Percentiles rank a stretch among this genome's conserved stretches.
Evolutionary conservation across 2,113 vertebrate species (phyloP).

Genomic region (Tamias sibiricus): DNA sequence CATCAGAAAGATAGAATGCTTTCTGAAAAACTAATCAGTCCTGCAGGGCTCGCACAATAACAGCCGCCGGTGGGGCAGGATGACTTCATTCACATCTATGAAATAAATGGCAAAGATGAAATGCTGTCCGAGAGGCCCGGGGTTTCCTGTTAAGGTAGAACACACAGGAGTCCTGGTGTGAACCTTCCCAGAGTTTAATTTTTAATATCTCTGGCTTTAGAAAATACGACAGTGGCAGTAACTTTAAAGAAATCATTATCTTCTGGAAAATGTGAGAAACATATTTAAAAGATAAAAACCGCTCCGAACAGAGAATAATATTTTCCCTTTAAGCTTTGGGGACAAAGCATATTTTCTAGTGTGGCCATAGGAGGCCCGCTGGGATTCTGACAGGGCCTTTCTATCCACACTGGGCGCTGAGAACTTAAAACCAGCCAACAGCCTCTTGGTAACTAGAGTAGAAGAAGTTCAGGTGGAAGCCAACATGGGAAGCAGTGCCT

Average conservation of each 20-base stretch:
- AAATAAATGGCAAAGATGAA: constrained; percentile 64
- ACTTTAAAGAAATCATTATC: constrained; percentile 67
- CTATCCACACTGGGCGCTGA: background rate
- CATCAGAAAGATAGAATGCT: constrained; percentile 63
- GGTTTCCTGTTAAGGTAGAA: constrained; percentile 1
- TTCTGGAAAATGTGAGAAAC: constrained; percentile 52
- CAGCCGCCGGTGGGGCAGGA: constrained; percentile 5
- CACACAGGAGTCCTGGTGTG: background rate
- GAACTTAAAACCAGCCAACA: constrained; percentile 6
- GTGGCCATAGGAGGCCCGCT: background rate
- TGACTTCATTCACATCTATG: constrained; percentile 56
- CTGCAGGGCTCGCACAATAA: constrained; percentile 55
- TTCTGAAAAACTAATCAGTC: constrained; percentile 65
- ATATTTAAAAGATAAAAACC: constrained; percentile 65
- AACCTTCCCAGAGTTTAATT: constrained; percentile 58
- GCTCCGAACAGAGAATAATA: background rate
- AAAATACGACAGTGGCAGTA: constrained; percentile 13
- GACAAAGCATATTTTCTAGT: background rate
- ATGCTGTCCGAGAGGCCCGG: background rate
- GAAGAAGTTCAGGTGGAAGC: background rate
- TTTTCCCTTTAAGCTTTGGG: background rate
- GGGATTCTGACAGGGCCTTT: background rate
- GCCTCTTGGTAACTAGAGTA: background rate
- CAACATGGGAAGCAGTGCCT: background rate
- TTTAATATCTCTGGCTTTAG: constrained; percentile 63